Conservation (phyloP, 2,888 invertebrate species). For the Drosophila paramelanica region DNA sequence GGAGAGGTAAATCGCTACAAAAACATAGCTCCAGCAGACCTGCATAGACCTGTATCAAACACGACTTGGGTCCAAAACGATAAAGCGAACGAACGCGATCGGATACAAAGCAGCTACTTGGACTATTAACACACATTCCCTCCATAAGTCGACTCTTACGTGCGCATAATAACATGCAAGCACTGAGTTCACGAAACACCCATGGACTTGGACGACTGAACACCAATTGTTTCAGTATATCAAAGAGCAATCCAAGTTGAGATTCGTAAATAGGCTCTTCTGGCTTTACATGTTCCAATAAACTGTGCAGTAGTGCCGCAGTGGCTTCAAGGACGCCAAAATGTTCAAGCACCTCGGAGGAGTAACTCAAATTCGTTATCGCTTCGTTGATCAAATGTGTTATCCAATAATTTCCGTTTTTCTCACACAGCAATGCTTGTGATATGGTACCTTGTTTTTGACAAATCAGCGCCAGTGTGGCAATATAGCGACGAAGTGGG, state of each 20-base stretch:
- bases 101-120: conserved; percentile 60
- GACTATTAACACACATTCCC: conserved; percentile 71
- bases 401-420: conserved; percentile 71
- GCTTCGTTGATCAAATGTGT: conserved; percentile 78
- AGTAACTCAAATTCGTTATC: conserved; percentile 77
- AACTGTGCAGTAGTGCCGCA: conserved; percentile 65
- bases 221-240: conserved; percentile 78
- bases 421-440: conserved; percentile 54
- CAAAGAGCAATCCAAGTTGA: conserved; percentile 64
- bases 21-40: conserved; percentile 80
- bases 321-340: conserved; percentile 80
- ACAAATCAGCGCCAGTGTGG: conserved; percentile 76
- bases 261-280: not conserved
- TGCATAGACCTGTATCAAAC: conserved; percentile 82
- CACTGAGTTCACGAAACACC: conserved; percentile 75
- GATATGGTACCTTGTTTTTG: conserved; percentile 54
- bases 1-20: conserved; percentile 63
- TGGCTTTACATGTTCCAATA: conserved; percentile 38
- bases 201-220: conserved; percentile 81
- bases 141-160: conserved; percentile 50
- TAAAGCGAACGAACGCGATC: conserved; percentile 78
- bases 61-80: conserved; percentile 79
- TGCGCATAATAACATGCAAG: conserved; percentile 61
- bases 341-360: conserved; percentile 78
- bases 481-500: conserved; percentile 79